Conservation (phyloP, 2,113 vertebrate genomes). For the Trogon melanurus region DNA sequence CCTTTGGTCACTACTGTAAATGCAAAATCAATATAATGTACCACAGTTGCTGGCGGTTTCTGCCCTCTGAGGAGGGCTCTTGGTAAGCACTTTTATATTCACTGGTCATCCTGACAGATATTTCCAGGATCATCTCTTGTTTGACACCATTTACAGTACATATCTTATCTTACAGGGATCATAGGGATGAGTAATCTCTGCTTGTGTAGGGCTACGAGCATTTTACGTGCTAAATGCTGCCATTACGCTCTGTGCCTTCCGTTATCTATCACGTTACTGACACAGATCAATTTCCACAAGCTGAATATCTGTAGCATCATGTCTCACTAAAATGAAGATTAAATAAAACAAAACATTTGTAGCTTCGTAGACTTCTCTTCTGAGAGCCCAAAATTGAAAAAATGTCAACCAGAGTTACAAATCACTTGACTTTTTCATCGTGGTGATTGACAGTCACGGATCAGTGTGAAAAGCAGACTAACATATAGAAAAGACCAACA, state of each 20-base stretch:
- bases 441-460: background rate
- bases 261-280: background rate
- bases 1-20: conserved; percentile 25
- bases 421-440: background rate
- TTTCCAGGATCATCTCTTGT: background rate
- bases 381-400: background rate
- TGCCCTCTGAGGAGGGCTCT: background rate
- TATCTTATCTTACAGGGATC: background rate
- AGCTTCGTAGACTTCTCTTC: background rate
- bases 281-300: background rate
- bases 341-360: background rate
- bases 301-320: background rate
- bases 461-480: background rate
- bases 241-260: background rate
- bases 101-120: background rate
- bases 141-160: background rate
- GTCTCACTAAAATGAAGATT: background rate
- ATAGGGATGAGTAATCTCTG: background rate
- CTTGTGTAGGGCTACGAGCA: background rate
- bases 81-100: background rate
- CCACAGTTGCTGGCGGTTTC: background rate
- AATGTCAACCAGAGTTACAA: background rate
- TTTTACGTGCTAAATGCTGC: background rate
- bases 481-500: background rate
- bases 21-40: background rate